Base-by-base conservation (phyloP, 1,140 invertebrate genomes). In the Oscheius sp. region DNA sequence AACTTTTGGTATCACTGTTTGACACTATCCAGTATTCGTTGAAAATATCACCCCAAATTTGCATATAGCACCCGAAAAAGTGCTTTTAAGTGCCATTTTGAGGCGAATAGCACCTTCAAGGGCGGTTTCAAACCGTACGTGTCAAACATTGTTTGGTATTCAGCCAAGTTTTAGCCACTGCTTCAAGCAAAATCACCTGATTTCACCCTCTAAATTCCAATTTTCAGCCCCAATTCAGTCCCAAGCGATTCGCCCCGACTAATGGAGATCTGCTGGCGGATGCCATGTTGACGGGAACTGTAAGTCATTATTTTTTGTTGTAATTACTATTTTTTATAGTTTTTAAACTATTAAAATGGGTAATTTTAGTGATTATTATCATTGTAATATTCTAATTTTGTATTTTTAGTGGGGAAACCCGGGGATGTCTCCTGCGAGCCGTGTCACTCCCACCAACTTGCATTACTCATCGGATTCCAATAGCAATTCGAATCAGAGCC, bases 401-500 rank as follows among this genome's bases (percentile, higher is more conserved):
- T 34, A 32, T 29, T 55, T 55, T 23, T 55, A 55, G 49, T 55
- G 61, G 36, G 0, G 26, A 63, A 63, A 29, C 18, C 10, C 36
- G 28, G 32, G 36, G 26, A 36, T 63, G 1, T 63, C 61, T 10
- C 61, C 32, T 7, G 61, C 36, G 7, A 63, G 26, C 20, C 61
- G 36, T 59, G 31, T 42, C 1, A 73, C 62, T 38, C 64, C 45
- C 7, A 61, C 52, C 38, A 36, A 65, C 42, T 46, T 46, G 38
- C 35, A 61, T 45, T 65, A 55, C n/a, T 73, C 46, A 2, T 67
- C 62, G 0, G 66, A 71, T 2, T 42, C 71, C 1, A 66, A 73
- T 45, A 68, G 75, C 13, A 68, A 76, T 34, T 73, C 69, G 4
- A 74, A 76, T 67, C 62, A 75, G 32, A 75, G 71, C 34, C 67